Evolutionary conservation across 2,113 vertebrate species (phyloP), one percentile per base, ranked within the genome.

Genomic region (Sylvilagus bachmani): DNA sequence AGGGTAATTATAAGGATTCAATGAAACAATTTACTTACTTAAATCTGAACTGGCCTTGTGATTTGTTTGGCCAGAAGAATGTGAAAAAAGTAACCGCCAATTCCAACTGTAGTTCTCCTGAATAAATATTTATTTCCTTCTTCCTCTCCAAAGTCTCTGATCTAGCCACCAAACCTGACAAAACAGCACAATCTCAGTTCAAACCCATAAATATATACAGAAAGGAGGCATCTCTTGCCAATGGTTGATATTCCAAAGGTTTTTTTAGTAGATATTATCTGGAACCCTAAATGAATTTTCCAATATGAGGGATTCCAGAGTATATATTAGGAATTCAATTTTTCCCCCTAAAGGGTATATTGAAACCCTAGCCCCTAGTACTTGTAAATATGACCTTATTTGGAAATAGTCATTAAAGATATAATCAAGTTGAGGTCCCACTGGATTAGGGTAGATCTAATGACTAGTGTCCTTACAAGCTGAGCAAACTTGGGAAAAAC

Each of bases 341-440:
- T n/a, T 58, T 77, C 61, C 67, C 38, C n/a, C 22, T 13, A 5
- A 86, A 36, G 79, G 6, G 11, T 58, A 64, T 11, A 16, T 49
- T 74, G 66, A 90, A 64, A 36, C 75, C 74, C 16, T 31, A 74
- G 49, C 27, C 33, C 33, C 38, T 69, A 49, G 24, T 44, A 67
- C 24, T 27, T 53, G 6, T 90, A 71, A 67, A 58, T 25, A n/a
- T 33, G 44, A 66, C 31, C 10, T 36, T 36, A 53, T 69, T 55
- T 95, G 51, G 49, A 89, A 95, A 81, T 21, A 51, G 51, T n/a
- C 67, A 88, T 75, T 70, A 16, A 93, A 62, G 27, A 84, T 85
- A 16, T 67, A 74, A 89, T 51, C 62, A 88, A 73, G 10, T 78
- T 84, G 16, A 53, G 14, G 10, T 83, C 49, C 31, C 58, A 80